Conservation (phyloP, 2,888 invertebrate genomes). For the Parnassius smintheus region DNA sequence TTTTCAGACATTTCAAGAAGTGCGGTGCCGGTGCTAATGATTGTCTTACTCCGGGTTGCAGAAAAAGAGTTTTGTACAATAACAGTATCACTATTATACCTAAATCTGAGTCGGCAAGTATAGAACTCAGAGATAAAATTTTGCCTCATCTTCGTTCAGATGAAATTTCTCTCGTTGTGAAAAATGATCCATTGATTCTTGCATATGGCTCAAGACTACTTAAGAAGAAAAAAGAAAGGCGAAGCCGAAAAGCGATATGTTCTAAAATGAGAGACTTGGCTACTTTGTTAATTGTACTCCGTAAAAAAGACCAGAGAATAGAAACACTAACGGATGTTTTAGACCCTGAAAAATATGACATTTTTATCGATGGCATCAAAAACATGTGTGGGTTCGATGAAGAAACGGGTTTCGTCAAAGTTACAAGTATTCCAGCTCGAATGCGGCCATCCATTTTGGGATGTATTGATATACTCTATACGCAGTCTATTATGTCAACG, state of each 20-base stretch:
- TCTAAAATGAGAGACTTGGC: slow-evolving; percentile 30
- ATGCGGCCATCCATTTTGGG: slow-evolving; percentile 8
- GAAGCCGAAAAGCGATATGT: slow-evolving; percentile 24
- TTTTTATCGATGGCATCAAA: slow-evolving; percentile 27
- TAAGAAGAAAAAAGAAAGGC: not conserved
- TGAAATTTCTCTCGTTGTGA: slow-evolving; percentile 22
- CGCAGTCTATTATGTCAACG: slow-evolving; percentile 13
- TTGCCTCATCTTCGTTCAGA: slow-evolving; percentile 24
- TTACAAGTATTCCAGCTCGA: slow-evolving; percentile 27
- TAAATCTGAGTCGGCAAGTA: slow-evolving; percentile 2
- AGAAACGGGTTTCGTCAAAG: slow-evolving; percentile 24
- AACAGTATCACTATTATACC: not conserved
- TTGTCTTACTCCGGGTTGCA: slow-evolving; percentile 1
- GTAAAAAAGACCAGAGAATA: slow-evolving; percentile 18
- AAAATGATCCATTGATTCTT: slow-evolving; percentile 24
- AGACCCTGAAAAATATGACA: slow-evolving; percentile 26
- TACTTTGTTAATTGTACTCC: slow-evolving; percentile 20
- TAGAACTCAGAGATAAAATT: slow-evolving; percentile 22
- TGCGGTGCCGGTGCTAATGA: slow-evolving; percentile 8
- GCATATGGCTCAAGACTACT: slow-evolving; percentile 1
- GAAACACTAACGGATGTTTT: slow-evolving; percentile 20
- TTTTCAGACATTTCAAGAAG: slow-evolving; percentile 27
- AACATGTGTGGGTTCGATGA: slow-evolving; percentile 29
- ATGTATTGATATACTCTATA: slow-evolving; percentile 27
- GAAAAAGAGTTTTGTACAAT: slow-evolving; percentile 4